Conservation (phyloP, 2,113 vertebrate species). For the Semnornis frantzii region DNA sequence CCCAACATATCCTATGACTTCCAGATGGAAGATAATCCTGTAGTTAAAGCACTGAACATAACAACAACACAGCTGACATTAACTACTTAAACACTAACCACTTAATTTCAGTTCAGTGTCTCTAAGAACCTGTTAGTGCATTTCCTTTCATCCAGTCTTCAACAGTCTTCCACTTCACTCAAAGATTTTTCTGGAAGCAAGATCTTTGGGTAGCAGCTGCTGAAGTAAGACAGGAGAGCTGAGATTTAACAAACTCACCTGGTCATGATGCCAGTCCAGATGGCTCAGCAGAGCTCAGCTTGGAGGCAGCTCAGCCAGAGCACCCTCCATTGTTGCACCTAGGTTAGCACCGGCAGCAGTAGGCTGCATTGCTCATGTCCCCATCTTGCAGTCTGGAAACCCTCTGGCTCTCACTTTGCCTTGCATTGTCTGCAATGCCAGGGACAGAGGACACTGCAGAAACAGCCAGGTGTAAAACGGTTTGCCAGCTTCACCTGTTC, state of each 20-base stretch:
- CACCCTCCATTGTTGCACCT: neutral
- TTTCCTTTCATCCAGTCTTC: neutral
- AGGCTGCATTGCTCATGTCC: rapidly evolving
- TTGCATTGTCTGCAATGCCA: rapidly evolving
- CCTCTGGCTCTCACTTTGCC: neutral
- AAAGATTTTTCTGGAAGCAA: neutral
- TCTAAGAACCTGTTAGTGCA: neutral
- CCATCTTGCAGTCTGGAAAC: neutral
- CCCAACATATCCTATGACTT: neutral
- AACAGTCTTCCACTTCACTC: neutral
- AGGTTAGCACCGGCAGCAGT: neutral
- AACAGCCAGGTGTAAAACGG: neutral
- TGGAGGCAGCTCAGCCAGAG: neutral
- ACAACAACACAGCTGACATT: neutral
- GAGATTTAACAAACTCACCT: neutral
- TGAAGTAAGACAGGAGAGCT: neutral
- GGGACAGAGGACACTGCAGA: rapidly evolving
- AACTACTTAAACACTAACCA: neutral
- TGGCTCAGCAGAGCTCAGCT: neutral
- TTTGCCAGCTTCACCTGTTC: neutral
- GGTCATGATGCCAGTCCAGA: neutral
- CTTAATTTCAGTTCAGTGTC: neutral
- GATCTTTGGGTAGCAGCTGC: neutral
- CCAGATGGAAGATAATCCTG: neutral
- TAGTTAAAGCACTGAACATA: neutral